Evolutionary conservation across 2,797 vertebrate genomes (phyloP).

Genomic region (Leptodactylus fallax): DNA sequence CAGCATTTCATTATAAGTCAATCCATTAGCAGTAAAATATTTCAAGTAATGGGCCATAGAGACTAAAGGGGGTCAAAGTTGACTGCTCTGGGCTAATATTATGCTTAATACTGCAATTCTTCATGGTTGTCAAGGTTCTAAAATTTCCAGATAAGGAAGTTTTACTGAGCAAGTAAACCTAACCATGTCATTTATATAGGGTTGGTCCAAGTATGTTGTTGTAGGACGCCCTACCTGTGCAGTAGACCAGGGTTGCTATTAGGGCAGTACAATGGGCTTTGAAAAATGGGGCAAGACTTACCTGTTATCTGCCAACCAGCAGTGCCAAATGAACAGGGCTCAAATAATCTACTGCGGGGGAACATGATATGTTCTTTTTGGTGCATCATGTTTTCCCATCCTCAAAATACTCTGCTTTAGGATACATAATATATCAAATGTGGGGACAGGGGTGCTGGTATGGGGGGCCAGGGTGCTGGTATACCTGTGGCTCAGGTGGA

Average conservation of each 20-base stretch:
- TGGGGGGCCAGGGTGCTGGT: too few species aligned
- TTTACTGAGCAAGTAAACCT: background rate
- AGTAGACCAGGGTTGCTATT: background rate
- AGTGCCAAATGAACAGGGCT: too few species aligned
- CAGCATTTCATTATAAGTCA: background rate
- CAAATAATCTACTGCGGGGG: too few species aligned
- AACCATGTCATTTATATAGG: background rate
- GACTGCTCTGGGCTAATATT: background rate
- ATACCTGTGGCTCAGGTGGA: too few species aligned
- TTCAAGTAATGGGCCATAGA: background rate
- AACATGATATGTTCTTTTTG: too few species aligned
- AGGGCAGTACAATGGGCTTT: background rate
- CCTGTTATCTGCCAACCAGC: too few species aligned
- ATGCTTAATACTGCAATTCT: conserved; percentile 1
- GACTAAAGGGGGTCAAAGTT: background rate
- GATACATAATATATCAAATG: too few species aligned
- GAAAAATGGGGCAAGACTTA: too few species aligned
- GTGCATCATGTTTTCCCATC: too few species aligned
- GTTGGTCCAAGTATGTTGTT: background rate
- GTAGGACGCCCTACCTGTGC: background rate
- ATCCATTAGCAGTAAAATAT: conserved; percentile 3
- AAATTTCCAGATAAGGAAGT: background rate
- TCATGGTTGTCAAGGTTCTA: background rate
- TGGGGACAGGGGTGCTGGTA: too few species aligned
- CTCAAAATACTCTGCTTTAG: too few species aligned